Base-by-base conservation (phyloP, 2,797 vertebrate genomes). In the Chelidonichthys spinosus region DNA sequence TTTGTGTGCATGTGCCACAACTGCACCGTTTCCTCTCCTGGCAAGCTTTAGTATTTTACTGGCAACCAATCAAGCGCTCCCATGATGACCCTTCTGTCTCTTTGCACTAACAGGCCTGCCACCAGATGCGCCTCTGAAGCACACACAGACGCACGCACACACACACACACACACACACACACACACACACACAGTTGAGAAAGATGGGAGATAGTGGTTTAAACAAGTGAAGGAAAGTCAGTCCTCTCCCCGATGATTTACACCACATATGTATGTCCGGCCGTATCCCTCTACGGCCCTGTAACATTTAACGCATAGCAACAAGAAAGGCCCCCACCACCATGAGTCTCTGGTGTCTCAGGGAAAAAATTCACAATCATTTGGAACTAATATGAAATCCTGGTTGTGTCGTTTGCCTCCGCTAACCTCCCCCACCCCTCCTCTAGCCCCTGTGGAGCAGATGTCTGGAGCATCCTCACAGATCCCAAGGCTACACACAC, bases 31-130 rank as follows among this genome's bases (percentile, higher is more conserved):
- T 88, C 86, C 87, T 91, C 83, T 92, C 82, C 87, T 94, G 92
- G 93, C 93, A 94, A 88, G 85, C 87, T 60, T 86, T 65, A 76
- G 81, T 76, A 71, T 89, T 91, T 87, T 78, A 92, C 89, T 94
- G 93, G 93, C 93, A 94, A 91, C 89, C 78, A 93, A 93, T 93
- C 93, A 94, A 94, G 91, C 91, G 74, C 89, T 93, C 91, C 89
- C 87, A 88, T 87, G 93, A 91, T 93, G 93, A 93, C 93, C 93
- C 91, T 93, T 94, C 92, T 94, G 93, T 92, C 88, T 91, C 86
- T 90, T 85, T 92, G 90, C 91, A 92, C 93, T 92, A 93, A 93
- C 92, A 94, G 93, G 91, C 91, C 91, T 92, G 88, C 91, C 90
- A 93, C 93, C 93, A 94, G 93, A 94, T 94, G 93, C 90, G 92